Base-by-base conservation (phyloP, 2,797 vertebrate genomes). In the Anabas testudineus region DNA sequence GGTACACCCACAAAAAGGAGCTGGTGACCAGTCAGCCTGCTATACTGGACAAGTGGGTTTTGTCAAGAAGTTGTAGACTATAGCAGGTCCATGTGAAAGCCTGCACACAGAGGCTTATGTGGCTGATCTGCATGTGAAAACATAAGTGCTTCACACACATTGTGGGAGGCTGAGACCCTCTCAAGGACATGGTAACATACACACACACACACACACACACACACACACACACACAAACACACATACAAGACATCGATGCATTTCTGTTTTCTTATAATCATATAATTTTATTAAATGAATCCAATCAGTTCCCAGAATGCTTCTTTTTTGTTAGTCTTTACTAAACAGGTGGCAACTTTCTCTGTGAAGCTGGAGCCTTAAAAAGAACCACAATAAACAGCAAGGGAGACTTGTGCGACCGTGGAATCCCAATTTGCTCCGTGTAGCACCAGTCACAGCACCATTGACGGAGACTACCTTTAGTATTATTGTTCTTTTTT, bases 101-200 rank as follows among this genome's bases (percentile, higher is more conserved):
- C 71, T 67, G 68, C 36, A 59, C 76, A 74, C 65, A 84, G 82
- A 81, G 84, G 87, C 82, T 88, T 87, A 84, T 61, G 78, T 19
- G 71, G 78, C 87, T 87, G 65, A 92, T 92, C 88, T 91, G 84
- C 91, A 91, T 91, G 78, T 87, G 88, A 91, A 92, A 88, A 78
- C 78, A 77, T 0, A n/a, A 76, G 76, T 49, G 67, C 54, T 64
- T 57, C 82, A 70, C 83, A 71, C 56, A 75, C 71, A 74, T 6
- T 59, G 80, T 71, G 39, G 49, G 26, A 64, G 53, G 73, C 73
- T 79, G 71, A 78, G 85, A 82, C 85, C 82, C 77, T 74, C 82
- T 87, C 65, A 77, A 69, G 83, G 76, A 80, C 62, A 64, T 57
- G 46, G 60, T 80, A 34, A 57, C 74, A 71, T 36, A 15, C 71